Base-by-base conservation (phyloP, 2,113 vertebrate genomes). In the Cyphomyrus plagiostoma region DNA sequence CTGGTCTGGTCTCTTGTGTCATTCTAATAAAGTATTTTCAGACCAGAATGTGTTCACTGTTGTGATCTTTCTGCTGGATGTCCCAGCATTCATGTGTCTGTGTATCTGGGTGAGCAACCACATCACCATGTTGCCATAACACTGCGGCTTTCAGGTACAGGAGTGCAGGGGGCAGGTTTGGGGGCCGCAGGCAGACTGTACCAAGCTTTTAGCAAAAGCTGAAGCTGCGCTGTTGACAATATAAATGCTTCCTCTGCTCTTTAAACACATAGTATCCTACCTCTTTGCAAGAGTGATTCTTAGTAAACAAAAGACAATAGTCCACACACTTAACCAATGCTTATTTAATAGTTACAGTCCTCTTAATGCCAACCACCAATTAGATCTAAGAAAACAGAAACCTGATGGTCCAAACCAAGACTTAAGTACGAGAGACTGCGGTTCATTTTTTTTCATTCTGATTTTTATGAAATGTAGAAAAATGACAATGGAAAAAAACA, bases 1-100 rank as follows among this genome's bases (percentile, higher is more conserved):
- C 89, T 91, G 90, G 91, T 93, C 90, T 91, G 90, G 92, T 94
- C 90, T 94, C 93, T 91, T 92, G 92, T 92, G 91, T 88, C 89
- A 91, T 92, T 92, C 90, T 90, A 94, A 94, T 94, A 94, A 94
- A 94, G 23, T 92, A 90, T 93, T 92, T 93, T 90, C 70, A 90
- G 86, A 87, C 83, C 58, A 91, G 15, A 19, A 26, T 26, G 52
- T 46, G 49, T 62, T 19, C 21, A 46, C 58, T 49, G 11, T 4
- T 66, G 86, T 88, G 86, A 21, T 26, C n/a, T 66, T 70, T 70
- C 62, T 26, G n/a, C 26, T 30, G 62, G 62, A 70, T 30, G 26
- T 30, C 9, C 15, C 5, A 8, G 26, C 35, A 5, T 86, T 26
- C 10, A 17, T 52, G 3, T 52, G 84, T 86, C 49, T 6, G 42